Evolutionary conservation across 2,888 invertebrate genomes (phyloP), one percentile per base, ranked within the genome.

Genomic region (Phaonia tiefii): DNA sequence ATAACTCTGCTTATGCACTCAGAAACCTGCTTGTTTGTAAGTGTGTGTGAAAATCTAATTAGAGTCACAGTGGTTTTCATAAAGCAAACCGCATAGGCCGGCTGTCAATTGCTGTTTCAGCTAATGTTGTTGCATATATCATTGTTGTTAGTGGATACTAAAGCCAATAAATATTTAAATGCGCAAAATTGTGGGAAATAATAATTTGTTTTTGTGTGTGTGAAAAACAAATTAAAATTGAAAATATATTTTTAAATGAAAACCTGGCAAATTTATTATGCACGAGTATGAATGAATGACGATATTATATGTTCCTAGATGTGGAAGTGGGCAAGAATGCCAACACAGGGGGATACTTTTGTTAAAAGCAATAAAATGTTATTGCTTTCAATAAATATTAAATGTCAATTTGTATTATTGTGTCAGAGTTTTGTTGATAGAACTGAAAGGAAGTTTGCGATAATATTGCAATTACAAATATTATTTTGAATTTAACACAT

Each of bases 351-450:
- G n/a, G n/a, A n/a, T n/a, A n/a, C n/a, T n/a, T n/a, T n/a, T n/a
- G n/a, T n/a, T n/a, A n/a, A 25, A 25, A 17, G 60, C 37, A 37
- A 39, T 20, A 37, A 17, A 17, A 37, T 11, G 8, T 37, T 39
- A 60, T 60, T 60, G 60, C 60, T 60, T 60, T 60, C 60, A 60
- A 60, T 60, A 60, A 60, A 60, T 60, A 37, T 60, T 60, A 60
- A 60, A 60, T 60, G 37, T 31, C 10, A 26, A 37, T 58, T 26
- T 37, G 5, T 26, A 31, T 58, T 49, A 8, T 31, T 31, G 7
- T 58, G 37, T n/a, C 31, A 7, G 15, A 31, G 58, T n/a, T 26
- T 31, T 58, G n/a, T n/a, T n/a, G n/a, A n/a, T n/a, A n/a, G n/a
- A n/a, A n/a, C n/a, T n/a, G 15, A 5, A 4, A 58, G 22, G 15